Base-by-base conservation (phyloP, 2,888 invertebrate genomes). In the Agrilus biguttatus region DNA sequence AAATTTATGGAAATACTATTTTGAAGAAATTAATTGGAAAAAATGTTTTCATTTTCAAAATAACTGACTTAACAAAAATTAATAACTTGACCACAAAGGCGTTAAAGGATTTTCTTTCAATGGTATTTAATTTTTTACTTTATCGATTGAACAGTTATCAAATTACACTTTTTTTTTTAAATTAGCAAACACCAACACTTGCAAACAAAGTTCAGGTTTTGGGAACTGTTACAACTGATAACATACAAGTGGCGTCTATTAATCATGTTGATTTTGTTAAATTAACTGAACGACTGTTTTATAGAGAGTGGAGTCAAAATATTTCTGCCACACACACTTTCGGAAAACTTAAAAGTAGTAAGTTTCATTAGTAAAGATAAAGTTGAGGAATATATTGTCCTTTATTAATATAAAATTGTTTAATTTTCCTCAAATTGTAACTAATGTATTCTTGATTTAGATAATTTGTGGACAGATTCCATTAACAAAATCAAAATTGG, bases 221-320 rank as follows among this genome's bases (percentile, higher is more conserved):
- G 12, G 45, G 40, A 21, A 37, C 40, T 19, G 47, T 50, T 6
- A 41, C 32, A 35, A 43, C 45, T 6, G 43, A 46, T 36, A 39
- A 45, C n/a, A 33, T 51, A 14, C 37, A 44, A 39, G 44, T 56
- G 7, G 38, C 38, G 14, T 44, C 44, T 36, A 49, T 63, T 5
- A 63, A 64, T 43, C 45, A 54, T 37, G 49, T 60, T n/a, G 41
- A 61, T 48, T 54, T 63, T 28, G 45, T 42, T 37, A 40, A 49
- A 17, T 46, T 62, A 10, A 53, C 55, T 5, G 39, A 40, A 39
- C 53, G 52, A 44, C 36, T 60, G 19, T 50, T 62, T 8, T 56
- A 53, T 40, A 58, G 51, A 46, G 45, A 49, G n/a, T 51, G 45
- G 23, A 48, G 53, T 36, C 61, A 62, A 52, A 52, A 49, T 17